phyloP scores from a whole-genome alignment of 2,888 invertebrate genomes.

The Trichopoda pennipes region DNA sequence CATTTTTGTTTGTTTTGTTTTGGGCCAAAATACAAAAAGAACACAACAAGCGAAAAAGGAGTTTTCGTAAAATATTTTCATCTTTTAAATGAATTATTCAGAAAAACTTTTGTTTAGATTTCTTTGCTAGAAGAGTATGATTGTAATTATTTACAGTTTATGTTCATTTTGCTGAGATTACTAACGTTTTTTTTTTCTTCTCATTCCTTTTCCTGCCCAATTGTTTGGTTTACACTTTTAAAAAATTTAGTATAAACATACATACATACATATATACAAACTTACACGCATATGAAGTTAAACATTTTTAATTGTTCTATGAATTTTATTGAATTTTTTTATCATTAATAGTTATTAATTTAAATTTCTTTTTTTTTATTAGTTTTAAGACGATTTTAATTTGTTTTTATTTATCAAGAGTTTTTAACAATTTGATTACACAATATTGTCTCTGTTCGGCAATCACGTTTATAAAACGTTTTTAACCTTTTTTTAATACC shows the following conservation, averaged over 20 bases:
- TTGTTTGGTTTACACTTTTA: constrained; percentile 14
- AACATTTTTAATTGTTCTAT: constrained; percentile 61
- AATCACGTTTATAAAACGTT: constrained; percentile 64
- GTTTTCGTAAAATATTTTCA: neutral
- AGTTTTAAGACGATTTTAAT: constrained; percentile 66
- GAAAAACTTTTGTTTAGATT: neutral
- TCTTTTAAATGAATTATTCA: neutral
- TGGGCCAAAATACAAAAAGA: neutral
- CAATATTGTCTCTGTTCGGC: constrained; percentile 48
- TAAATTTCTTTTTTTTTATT: constrained; percentile 36
- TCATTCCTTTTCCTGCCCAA: constrained; percentile 31
- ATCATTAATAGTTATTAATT: constrained; percentile 34
- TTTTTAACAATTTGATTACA: constrained; percentile 64
- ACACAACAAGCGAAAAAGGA: neutral
- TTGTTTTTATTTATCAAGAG: constrained; percentile 65
- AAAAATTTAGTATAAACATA: constrained; percentile 23
- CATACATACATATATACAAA: neutral
- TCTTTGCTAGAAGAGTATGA: neutral
- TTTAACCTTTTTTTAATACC: constrained; percentile 42
- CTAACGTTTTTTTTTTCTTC: too few relatives aligned
- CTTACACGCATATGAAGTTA: constrained; percentile 42
- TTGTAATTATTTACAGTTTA: neutral
- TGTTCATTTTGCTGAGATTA: neutral
- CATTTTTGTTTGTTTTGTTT: too few relatives aligned
- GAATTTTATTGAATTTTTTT: constrained; percentile 65